Evolutionary conservation across 2,888 invertebrate genomes (phyloP).

Genomic region (Dilophus febrilis): DNA sequence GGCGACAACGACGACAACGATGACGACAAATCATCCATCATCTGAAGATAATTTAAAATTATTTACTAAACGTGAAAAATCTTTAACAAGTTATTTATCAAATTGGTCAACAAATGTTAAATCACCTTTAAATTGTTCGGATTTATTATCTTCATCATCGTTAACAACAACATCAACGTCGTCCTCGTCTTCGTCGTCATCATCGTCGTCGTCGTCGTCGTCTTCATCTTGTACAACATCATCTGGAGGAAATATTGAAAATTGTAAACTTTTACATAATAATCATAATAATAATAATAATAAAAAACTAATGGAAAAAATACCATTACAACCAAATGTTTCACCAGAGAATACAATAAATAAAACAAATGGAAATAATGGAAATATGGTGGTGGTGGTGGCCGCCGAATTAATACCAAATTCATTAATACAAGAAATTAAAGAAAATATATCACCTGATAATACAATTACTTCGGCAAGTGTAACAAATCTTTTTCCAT

Average conservation of each 20-base stretch:
- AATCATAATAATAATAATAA: not conserved
- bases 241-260: conserved; percentile 1
- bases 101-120: too few species aligned
- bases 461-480: conserved; percentile 32
- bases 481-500: conserved; percentile 10
- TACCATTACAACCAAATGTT: conserved; percentile 6
- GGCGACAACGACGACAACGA: not conserved
- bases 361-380: conserved; percentile 18
- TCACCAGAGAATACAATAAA: conserved; percentile 8
- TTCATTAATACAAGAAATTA: conserved; percentile 39
- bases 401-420: conserved; percentile 36
- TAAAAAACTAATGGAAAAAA: not conserved
- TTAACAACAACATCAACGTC: too few species aligned
- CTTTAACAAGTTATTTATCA: conserved; percentile 6
- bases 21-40: conserved; percentile 1
- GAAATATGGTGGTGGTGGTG: conserved; percentile 30
- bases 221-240: too few species aligned
- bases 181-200: too few species aligned
- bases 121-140: too few species aligned
- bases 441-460: conserved; percentile 45
- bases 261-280: not conserved
- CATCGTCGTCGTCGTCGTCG: too few species aligned
- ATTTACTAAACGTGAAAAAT: conserved; percentile 5
- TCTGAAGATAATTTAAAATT: not conserved
- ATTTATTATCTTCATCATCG: too few species aligned